These are phyloP conservation scores for Dipodomys ordii DNA, from an alignment of 2,113 vertebrate genomes.

Conservation along the genomic window DNA sequence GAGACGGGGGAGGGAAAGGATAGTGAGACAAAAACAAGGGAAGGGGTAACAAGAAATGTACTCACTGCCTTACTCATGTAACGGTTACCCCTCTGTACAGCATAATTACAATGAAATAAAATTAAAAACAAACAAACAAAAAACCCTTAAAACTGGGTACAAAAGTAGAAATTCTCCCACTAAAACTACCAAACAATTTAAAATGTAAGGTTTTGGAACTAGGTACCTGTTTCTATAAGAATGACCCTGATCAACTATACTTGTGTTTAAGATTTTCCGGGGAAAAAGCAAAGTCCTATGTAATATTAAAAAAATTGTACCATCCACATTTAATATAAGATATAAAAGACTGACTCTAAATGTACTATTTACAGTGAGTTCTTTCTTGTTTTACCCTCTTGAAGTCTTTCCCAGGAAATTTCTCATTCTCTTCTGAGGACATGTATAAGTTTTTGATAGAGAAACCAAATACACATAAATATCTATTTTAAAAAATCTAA, in stretches of 20 bases:
- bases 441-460: neutral
- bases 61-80: too few species aligned
- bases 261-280: constrained; percentile 17
- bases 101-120: too few species aligned
- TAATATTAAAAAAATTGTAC: constrained; percentile 4
- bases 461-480: neutral
- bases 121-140: too few species aligned
- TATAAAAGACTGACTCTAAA: neutral
- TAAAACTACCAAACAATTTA: neutral
- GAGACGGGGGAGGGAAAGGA: too few species aligned
- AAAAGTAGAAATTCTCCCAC: neutral
- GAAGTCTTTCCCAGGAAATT: neutral
- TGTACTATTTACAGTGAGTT: neutral
- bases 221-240: neutral
- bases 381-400: constrained; percentile 39
- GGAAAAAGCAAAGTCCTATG: neutral
- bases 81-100: too few species aligned
- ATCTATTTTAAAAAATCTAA: neutral
- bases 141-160: neutral
- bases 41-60: too few species aligned
- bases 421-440: neutral
- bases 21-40: too few species aligned
- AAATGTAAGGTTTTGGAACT: neutral
- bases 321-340: neutral
- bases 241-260: neutral